Conservation (phyloP, 35 echinoderm and acorn worm genomes). For the Heliocidaris tuberculata region DNA sequence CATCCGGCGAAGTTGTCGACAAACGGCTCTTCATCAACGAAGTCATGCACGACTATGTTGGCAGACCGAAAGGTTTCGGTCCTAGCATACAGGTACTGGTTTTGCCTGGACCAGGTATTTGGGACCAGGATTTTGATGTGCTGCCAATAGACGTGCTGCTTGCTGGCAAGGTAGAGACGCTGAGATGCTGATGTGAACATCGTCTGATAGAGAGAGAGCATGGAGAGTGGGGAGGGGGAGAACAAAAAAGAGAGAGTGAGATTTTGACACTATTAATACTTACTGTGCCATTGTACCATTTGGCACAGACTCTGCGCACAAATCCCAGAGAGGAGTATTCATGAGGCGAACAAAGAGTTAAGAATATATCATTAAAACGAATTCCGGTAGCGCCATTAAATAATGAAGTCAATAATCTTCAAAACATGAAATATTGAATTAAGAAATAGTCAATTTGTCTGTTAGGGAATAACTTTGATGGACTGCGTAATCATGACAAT, state of each 20-base stretch:
- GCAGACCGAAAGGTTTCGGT: neutral
- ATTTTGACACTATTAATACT: too few species aligned
- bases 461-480: too few species aligned
- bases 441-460: too few species aligned
- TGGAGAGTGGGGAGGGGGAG: neutral
- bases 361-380: too few species aligned
- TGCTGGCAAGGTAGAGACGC: constrained; percentile 17
- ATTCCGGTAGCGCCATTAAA: too few species aligned
- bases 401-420: too few species aligned
- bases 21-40: constrained; percentile 29
- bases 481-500: too few species aligned
- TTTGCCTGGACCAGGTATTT: neutral
- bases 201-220: neutral
- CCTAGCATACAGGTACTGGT: neutral
- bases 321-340: too few species aligned
- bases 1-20: constrained; percentile 26
- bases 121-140: constrained; percentile 32
- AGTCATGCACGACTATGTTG: neutral
- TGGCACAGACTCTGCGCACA: too few species aligned
- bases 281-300: too few species aligned
- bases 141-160: constrained; percentile 15
- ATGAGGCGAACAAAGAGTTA: too few species aligned
- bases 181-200: constrained; percentile 24
- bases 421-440: too few species aligned
- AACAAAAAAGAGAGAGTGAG: neutral